Percentiles rank a stretch among this genome's conserved stretches.
phyloP scores from a whole-genome alignment of 2,888 invertebrate genomes.

The Alviniconcha strummeri region DNA sequence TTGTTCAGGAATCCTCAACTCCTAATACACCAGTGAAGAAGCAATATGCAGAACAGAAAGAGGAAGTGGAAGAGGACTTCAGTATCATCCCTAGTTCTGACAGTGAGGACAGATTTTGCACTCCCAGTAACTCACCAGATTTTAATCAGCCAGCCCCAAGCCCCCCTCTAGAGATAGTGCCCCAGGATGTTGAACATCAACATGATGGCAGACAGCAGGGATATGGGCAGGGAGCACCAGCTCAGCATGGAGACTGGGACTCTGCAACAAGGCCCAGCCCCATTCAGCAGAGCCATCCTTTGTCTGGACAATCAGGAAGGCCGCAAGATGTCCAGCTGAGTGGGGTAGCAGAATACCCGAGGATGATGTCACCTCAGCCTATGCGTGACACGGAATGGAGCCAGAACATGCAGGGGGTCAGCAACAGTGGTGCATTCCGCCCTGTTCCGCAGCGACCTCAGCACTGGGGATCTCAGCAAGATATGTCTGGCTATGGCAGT shows the following conservation, averaged over 20 bases:
- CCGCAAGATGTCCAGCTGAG: no score
- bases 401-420: neutral
- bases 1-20: no score
- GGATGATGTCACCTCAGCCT: neutral
- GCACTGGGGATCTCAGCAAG: neutral
- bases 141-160: neutral
- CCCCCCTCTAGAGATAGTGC: neutral
- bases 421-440: constrained; percentile 4
- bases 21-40: no score
- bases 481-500: neutral
- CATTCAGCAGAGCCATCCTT: neutral
- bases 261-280: neutral
- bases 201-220: neutral
- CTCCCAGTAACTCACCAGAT: neutral
- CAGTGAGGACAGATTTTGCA: neutral
- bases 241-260: neutral
- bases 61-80: neutral
- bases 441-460: neutral
- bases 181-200: neutral
- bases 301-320: no score
- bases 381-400: neutral
- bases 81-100: neutral
- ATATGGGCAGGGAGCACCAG: neutral
- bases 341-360: neutral
- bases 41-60: neutral